Conservation (phyloP, 2,888 invertebrate genomes). For the Portevinia maculata region DNA sequence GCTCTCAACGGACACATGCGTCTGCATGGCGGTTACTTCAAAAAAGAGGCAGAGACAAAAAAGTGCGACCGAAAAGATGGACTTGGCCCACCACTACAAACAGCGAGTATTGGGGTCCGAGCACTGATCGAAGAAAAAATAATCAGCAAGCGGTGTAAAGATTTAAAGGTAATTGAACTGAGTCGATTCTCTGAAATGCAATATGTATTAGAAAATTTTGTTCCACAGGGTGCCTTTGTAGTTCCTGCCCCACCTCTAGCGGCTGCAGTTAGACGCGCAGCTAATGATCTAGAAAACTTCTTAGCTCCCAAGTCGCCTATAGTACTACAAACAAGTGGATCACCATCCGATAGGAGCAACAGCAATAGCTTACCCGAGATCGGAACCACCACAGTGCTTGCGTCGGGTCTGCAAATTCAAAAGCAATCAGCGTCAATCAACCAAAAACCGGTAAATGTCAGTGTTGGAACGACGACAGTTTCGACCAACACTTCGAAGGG, state of each 20-base stretch:
- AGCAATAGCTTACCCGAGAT: constrained; percentile 76
- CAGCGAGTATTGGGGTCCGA: constrained; percentile 95
- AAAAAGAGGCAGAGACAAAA: constrained; percentile 95
- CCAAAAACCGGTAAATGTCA: constrained; percentile 76
- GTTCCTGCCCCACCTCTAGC: constrained; percentile 82
- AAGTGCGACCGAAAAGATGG: constrained; percentile 93
- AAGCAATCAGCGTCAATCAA: constrained; percentile 76
- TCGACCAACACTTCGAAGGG: constrained; percentile 77
- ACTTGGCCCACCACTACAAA: constrained; percentile 92
- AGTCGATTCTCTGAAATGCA: background rate
- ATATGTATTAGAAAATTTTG: background rate
- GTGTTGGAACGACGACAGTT: constrained; percentile 76
- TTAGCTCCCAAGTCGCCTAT: constrained; percentile 79
- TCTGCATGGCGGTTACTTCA: constrained; percentile 98
- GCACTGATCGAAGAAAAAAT: constrained; percentile 97
- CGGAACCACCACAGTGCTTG: constrained; percentile 79
- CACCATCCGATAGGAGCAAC: constrained; percentile 65
- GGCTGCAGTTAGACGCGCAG: constrained; percentile 80
- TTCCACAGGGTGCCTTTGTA: constrained; percentile 81
- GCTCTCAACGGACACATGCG: constrained; percentile 99
- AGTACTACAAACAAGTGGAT: constrained; percentile 52
- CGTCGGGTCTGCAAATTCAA: constrained; percentile 78
- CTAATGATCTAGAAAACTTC: constrained; percentile 82
- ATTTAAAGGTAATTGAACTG: constrained; percentile 80
- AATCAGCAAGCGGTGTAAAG: constrained; percentile 90